A percentile compares a stretch with the other conserved stretches of the same genome.
Conservation (phyloP, 2,888 invertebrate species). For the Leptogaster cylindrica region DNA sequence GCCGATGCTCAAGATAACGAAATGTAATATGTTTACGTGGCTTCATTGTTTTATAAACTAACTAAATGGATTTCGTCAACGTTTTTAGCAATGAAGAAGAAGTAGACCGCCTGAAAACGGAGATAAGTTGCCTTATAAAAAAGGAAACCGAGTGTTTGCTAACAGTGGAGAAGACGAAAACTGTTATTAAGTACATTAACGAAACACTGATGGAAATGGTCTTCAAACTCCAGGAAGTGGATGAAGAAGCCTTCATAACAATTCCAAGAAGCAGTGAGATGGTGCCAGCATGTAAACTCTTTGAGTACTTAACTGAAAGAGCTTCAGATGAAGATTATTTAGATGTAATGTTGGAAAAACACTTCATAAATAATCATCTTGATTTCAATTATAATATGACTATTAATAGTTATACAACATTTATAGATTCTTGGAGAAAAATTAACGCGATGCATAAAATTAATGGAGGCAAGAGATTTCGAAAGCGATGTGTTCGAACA, state of each 20-base stretch:
- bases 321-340: constrained; percentile 58
- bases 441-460: constrained; percentile 21
- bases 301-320: constrained; percentile 54
- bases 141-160: constrained; percentile 60
- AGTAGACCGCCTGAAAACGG: constrained; percentile 68
- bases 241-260: constrained; percentile 55
- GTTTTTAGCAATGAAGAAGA: constrained; percentile 78
- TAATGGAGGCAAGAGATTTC: background rate
- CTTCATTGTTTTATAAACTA: constrained; percentile 26
- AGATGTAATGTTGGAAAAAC: constrained; percentile 50
- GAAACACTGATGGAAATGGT: constrained; percentile 61
- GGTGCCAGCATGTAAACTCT: constrained; percentile 54
- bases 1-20: constrained; percentile 81
- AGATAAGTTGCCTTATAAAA: constrained; percentile 65
- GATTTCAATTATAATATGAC: too few species aligned
- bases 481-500: constrained; percentile 54
- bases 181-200: constrained; percentile 57
- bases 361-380: too few species aligned
- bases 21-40: constrained; percentile 65
- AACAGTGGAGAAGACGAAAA: constrained; percentile 56
- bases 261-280: constrained; percentile 52
- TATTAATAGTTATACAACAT: too few species aligned
- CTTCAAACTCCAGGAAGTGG: constrained; percentile 60
- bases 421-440: constrained; percentile 49
- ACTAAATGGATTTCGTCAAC: too few species aligned